Evolutionary conservation across 2,113 vertebrate genomes (phyloP), one percentile per base, ranked within the genome.

Genomic region (Podarcis muralis): DNA sequence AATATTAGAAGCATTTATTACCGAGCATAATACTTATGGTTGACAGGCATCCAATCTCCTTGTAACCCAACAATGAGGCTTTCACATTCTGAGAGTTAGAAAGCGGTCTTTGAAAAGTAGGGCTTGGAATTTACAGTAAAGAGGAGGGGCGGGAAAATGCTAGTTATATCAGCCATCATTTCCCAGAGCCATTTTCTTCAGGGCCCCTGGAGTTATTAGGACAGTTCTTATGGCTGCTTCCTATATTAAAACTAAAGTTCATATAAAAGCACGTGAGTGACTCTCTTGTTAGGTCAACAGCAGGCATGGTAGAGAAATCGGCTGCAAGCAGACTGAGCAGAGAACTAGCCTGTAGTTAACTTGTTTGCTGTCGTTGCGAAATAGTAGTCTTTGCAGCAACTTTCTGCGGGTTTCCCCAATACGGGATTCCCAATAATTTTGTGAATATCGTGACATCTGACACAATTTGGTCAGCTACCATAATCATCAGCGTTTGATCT

Each of bases 1-100:
- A 87, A 32, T 16, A 84, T 85, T 89, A 68, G 32, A 89, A 66
- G 66, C 87, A 78, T 93, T 88, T 92, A 59, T 79, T 87, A 27
- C 48, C 90, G 82, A 94, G 32, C 0, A 5, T n/a, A 76, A 65
- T 76, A 43, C 85, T 95, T 89, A 3, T 87, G 81, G 37, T 82
- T 92, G 90, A 6, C 43, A 72, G 62, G 80, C 27, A 23, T 32
- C 48, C 37, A 59, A 89, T 86, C 65, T 57, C 72, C 78, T n/a
- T 62, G 53, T 30, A 89, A 84, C 57, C 79, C 78, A 89, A 18
- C 83, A 82, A 84, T 59, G 68, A 90, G 74, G 78, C 65, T 32
- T 66, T 89, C 40, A 83, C 20, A 84, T 53, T 13, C 90, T 11
- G 59, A 87, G 74, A 65, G 86, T 91, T 62, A 85, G 82, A 72